Conservation (phyloP, 2,113 vertebrate species). For the Lasiurus borealis region DNA sequence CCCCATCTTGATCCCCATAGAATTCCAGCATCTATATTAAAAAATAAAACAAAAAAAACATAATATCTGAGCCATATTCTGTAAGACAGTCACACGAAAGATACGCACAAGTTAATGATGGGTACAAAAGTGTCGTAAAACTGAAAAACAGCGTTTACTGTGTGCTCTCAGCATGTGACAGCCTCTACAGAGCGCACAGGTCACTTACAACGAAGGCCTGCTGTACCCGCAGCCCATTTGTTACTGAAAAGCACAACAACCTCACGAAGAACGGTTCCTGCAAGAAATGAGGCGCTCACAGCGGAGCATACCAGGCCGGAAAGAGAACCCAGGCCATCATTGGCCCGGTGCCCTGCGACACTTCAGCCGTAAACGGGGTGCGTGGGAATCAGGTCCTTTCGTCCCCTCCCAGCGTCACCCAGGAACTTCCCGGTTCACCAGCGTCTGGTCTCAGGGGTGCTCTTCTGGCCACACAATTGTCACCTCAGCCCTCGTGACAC, state of each 20-base stretch:
- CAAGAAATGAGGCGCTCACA: neutral
- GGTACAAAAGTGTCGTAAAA: neutral
- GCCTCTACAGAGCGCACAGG: neutral
- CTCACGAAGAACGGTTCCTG: neutral
- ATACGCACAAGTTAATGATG: neutral
- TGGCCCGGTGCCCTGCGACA: neutral
- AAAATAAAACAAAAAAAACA: neutral
- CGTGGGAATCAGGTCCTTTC: neutral
- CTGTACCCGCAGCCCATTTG: neutral
- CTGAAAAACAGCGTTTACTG: neutral
- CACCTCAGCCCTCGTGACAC: neutral
- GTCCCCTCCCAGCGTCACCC: too few relatives aligned
- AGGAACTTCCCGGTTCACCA: neutral
- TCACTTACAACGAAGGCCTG: neutral
- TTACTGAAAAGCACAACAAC: neutral
- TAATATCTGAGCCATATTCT: neutral
- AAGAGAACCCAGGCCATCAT: neutral
- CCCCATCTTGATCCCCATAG: constrained; percentile 88
- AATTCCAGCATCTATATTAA: constrained; percentile 92
- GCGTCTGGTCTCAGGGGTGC: neutral
- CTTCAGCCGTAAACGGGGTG: neutral
- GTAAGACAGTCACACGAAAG: neutral
- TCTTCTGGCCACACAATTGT: neutral
- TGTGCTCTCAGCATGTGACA: neutral
- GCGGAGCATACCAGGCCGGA: neutral